Evolutionary conservation across 2,888 invertebrate genomes (phyloP).

Genomic region (Cheilosia variabilis): DNA sequence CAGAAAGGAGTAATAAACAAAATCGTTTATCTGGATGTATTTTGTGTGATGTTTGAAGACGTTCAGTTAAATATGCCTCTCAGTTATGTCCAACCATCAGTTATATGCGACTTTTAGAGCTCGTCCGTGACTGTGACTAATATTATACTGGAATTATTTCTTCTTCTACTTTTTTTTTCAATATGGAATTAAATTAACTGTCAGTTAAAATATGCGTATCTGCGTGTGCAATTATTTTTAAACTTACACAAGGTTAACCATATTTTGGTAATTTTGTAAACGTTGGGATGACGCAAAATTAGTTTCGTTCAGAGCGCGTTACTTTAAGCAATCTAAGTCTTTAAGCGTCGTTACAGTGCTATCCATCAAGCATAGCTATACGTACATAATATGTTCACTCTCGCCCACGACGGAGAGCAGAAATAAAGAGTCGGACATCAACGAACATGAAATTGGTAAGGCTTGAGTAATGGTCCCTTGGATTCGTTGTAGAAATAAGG

Average conservation of each 20-base stretch:
- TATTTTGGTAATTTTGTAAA: slow-evolving; percentile 42
- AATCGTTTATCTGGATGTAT: too few relatives aligned
- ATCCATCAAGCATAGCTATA: slow-evolving; percentile 1
- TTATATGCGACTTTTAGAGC: slow-evolving; percentile 24
- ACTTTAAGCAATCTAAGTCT: slow-evolving; percentile 42
- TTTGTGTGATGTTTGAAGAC: background rate
- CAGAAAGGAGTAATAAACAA: background rate
- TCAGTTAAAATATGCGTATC: slow-evolving; percentile 10
- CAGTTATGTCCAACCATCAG: background rate
- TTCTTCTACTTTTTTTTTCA: slow-evolving; percentile 41
- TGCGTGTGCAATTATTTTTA: slow-evolving; percentile 6
- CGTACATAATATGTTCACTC: too few relatives aligned
- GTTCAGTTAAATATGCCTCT: slow-evolving; percentile 2
- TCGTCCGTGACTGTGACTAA: slow-evolving; percentile 72
- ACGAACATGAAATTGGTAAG: slow-evolving; percentile 49
- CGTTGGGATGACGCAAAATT: slow-evolving; percentile 54
- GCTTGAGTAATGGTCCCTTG: slow-evolving; percentile 57
- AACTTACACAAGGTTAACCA: slow-evolving; percentile 40
- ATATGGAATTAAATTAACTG: slow-evolving; percentile 64
- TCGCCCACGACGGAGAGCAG: slow-evolving; percentile 53
- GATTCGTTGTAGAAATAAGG: slow-evolving; percentile 63
- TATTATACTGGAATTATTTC: slow-evolving; percentile 52
- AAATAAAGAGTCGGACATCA: slow-evolving; percentile 48
- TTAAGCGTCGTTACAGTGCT: slow-evolving; percentile 24
- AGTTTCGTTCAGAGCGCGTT: slow-evolving; percentile 35